Base-by-base conservation (phyloP, 2,888 invertebrate species). In the Agrilus cyanescens region DNA sequence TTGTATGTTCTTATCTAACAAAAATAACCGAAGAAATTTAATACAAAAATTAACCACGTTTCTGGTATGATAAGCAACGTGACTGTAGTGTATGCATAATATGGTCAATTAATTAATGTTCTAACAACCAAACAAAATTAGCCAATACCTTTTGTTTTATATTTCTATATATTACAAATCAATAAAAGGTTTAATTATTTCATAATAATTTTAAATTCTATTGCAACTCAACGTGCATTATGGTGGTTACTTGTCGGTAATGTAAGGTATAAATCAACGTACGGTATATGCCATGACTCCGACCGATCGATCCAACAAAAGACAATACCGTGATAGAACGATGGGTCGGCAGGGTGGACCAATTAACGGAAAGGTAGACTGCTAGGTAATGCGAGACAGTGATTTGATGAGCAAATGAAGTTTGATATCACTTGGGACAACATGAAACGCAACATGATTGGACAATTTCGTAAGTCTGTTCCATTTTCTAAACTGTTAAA, bases 401-500 rank as follows among this genome's bases (percentile, higher is more conserved):
- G 50, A 46, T 50, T 34, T 31, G 43, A 50, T 10, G 37, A 40
- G 32, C 46, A 44, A 43, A 31, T 16, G 4, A 30, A 32, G 5
- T 15, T 12, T 4, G 39, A 43, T 12, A 12, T 16, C 4, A 25
- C 37, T 18, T 50, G 47, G 48, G 25, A 14, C 10, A 41, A 43
- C 7, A 41, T 50, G 14, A 45, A 41, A 43, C 31, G 31, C 5
- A 12, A n/a, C 12, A n/a, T 50, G 42, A 37, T 46, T 16, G 32
- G 43, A 10, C 44, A 51, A 33, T 51, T 51, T 38, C 43, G 43
- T 38, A 46, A 44, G 34, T 31, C 39, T 10, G 40, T 50, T 44
- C 44, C 44, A 37, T 48, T 50, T 47, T 33, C 46, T 7, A 50
- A 46, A 38, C 44, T 51, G 38, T 40, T 50, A 40, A 42, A 45